Percentiles rank a stretch among this genome's conserved stretches.
These are phyloP conservation scores for Semicossyphus pulcher DNA, from an alignment of 2,113 vertebrate species.

Conservation along the genomic window DNA sequence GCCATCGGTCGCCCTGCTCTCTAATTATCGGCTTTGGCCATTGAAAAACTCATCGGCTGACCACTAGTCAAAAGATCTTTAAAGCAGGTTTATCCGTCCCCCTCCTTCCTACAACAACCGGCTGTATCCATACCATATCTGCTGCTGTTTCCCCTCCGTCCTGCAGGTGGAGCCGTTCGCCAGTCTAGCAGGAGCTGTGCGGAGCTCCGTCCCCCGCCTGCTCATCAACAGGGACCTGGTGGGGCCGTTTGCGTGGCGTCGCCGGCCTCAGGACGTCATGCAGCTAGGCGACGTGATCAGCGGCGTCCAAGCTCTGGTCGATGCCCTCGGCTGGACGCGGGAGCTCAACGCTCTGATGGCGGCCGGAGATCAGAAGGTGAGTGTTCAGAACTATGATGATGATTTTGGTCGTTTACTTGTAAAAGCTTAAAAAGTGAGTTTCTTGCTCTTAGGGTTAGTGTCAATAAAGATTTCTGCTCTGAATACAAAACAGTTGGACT, in stretches of 20 bases:
- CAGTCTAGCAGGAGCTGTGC: slow-evolving; percentile 86
- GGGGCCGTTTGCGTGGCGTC: slow-evolving; percentile 84
- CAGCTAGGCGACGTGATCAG: slow-evolving; percentile 90
- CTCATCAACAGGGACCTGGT: slow-evolving; percentile 93
- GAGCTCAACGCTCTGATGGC: slow-evolving; percentile 85
- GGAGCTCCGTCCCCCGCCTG: slow-evolving; percentile 86
- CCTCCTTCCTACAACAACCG: too few relatives aligned
- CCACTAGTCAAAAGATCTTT: too few relatives aligned
- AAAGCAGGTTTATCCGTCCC: too few relatives aligned
- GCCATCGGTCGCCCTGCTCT: too few relatives aligned
- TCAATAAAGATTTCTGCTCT: too few relatives aligned
- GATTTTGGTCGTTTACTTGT: too few relatives aligned
- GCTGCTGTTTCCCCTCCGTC: not conserved
- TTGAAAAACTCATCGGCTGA: too few relatives aligned
- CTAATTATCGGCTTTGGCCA: too few relatives aligned
- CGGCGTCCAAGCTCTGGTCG: slow-evolving; percentile 84
- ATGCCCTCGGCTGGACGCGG: slow-evolving; percentile 87
- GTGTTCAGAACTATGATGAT: not conserved
- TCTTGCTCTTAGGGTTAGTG: too few relatives aligned
- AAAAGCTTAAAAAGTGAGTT: too few relatives aligned
- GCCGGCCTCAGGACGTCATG: slow-evolving; percentile 80
- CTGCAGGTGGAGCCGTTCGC: slow-evolving; percentile 95
- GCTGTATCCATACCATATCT: too few relatives aligned
- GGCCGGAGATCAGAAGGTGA: slow-evolving; percentile 80
- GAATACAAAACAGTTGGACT: too few relatives aligned